phyloP scores from a whole-genome alignment of 2,113 vertebrate species.

The Tenrec ecaudatus region DNA sequence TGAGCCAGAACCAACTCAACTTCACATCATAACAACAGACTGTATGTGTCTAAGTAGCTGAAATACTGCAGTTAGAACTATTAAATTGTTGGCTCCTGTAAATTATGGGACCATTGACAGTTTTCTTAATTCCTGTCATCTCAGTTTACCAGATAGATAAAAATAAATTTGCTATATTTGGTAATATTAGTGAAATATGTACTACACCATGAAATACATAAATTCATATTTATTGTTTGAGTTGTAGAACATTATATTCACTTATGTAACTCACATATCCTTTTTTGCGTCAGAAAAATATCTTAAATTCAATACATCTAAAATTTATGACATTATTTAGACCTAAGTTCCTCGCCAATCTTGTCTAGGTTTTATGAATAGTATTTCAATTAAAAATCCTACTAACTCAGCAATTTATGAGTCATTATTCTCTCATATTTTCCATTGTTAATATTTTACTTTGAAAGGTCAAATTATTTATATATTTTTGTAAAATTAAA shows the following conservation, averaged over 20 bases:
- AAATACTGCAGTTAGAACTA: not conserved
- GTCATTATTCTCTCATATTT: not conserved
- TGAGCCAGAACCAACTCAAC: no score
- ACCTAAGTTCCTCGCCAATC: not conserved
- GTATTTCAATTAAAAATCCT: not conserved
- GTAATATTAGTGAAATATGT: not conserved
- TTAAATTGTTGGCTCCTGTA: not conserved
- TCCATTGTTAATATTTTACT: not conserved
- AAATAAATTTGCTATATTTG: not conserved
- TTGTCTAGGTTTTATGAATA: not conserved
- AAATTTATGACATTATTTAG: no score
- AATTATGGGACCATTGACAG: not conserved
- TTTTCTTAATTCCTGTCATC: not conserved
- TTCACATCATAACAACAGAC: no score
- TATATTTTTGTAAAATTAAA: not conserved
- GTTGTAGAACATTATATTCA: not conserved
- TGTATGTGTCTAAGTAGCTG: not conserved
- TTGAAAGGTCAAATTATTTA: not conserved
- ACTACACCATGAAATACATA: not conserved
- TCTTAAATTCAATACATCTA: not conserved
- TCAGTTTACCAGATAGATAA: slow-evolving; percentile 5
- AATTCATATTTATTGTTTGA: not conserved
- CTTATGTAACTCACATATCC: not conserved
- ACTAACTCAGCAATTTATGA: not conserved
- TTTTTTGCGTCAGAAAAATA: not conserved